phyloP scores from a whole-genome alignment of 2,797 vertebrate species.

The Oreochromis mossambicus region DNA sequence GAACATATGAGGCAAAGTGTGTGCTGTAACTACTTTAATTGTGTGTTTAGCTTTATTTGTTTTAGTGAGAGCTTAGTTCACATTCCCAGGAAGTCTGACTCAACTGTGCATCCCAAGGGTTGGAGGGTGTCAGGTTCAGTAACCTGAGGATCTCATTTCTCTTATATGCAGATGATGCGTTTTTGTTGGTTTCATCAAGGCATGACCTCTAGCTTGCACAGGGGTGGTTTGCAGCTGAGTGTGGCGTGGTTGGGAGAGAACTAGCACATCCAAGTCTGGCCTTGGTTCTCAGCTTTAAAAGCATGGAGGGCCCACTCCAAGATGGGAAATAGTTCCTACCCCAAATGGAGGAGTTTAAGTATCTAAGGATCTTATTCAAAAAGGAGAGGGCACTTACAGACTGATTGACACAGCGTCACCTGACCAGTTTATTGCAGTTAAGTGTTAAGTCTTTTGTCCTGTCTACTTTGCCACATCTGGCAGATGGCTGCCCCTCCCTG shows the following conservation, averaged over 20 bases:
- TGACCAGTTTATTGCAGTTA: no score
- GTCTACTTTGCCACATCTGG: no score
- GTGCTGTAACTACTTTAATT: background rate
- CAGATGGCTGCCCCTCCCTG: background rate
- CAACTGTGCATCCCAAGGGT: background rate
- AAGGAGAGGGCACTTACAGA: background rate
- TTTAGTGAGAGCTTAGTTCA: background rate
- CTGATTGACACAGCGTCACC: no score
- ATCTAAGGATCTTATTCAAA: background rate
- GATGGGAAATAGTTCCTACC: background rate
- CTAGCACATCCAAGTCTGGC: background rate
- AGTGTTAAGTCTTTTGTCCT: no score
- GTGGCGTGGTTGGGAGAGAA: background rate
- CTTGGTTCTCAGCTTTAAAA: background rate
- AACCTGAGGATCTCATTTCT: background rate
- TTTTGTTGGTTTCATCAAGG: background rate
- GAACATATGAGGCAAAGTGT: background rate
- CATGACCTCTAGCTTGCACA: background rate
- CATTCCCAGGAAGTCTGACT: background rate
- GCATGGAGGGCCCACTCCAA: no score
- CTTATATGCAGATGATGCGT: background rate
- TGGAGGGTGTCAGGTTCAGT: background rate
- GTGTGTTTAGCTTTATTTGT: background rate
- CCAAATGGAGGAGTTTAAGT: background rate
- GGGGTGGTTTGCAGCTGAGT: no score